A percentile compares a stretch with the other conserved stretches of the same genome.
Evolutionary conservation across 2,888 invertebrate genomes (phyloP).

Genomic region (Pristionchus fissidentatus): DNA sequence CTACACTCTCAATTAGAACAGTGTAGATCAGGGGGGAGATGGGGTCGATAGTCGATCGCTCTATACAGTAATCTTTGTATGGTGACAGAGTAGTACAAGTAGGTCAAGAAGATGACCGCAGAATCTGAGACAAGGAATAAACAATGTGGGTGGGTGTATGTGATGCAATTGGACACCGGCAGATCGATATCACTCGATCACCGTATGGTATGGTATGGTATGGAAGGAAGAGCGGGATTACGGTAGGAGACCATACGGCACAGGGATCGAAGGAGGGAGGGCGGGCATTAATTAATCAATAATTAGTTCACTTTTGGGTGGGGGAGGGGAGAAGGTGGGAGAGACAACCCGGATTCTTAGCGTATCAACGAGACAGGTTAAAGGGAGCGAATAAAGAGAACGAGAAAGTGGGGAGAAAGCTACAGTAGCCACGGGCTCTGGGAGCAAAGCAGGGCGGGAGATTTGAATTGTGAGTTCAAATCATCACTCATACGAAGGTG

Average conservation of each 20-base stretch:
- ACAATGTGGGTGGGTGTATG: neutral
- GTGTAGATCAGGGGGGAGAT: neutral
- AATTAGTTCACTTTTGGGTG: conserved; percentile 29
- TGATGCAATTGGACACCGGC: conserved; percentile 6
- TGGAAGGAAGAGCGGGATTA: neutral
- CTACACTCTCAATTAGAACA: conserved; percentile 14
- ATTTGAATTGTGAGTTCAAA: neutral
- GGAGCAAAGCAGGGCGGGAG: conserved; percentile 41
- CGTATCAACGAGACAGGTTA: conserved; percentile 40
- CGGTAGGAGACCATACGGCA: neutral
- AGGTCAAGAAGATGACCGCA: neutral
- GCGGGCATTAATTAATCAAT: neutral
- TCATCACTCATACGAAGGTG: conserved; percentile 61
- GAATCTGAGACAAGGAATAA: neutral
- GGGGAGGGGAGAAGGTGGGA: conserved; percentile 2
- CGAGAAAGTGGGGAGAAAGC: neutral
- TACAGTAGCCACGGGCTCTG: conserved; percentile 32
- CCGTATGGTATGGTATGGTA: conserved; percentile 25
- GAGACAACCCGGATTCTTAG: conserved; percentile 17
- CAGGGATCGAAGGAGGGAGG: neutral
- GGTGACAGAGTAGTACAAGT: conserved; percentile 40
- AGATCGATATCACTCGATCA: conserved; percentile 29
- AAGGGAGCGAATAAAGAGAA: conserved; percentile 4
- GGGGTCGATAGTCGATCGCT: conserved; percentile 39
- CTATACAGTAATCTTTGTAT: conserved; percentile 22